Base-by-base conservation (phyloP, 2,888 invertebrate genomes). In the Mesorhabditis spiculigera region DNA sequence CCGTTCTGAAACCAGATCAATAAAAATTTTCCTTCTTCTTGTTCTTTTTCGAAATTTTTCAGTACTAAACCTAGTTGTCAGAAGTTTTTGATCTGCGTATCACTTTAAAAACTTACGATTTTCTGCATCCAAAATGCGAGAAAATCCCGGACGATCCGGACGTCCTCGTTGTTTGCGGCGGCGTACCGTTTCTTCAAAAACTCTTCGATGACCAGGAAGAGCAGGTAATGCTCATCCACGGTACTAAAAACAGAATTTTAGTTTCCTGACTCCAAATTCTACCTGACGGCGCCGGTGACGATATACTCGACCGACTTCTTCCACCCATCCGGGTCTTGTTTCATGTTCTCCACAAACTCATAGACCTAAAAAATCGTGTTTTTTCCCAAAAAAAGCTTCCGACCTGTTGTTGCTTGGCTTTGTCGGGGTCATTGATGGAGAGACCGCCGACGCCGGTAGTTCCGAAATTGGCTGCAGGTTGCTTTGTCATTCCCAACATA, bases 191-290 rank as follows among this genome's bases (percentile, higher is more conserved):
- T 70, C 68, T 83, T 85, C 13, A 88, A 74, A 72, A 81, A 87
- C 71, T 86, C 78, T 72, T 88, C 88, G 44, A 88, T 78, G 13
- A 88, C 87, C 85, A 87, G 87, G n/a, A 88, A 81, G 70, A 87
- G 86, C 72, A 88, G 86, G 77, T 87, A 88, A 71, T 86, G 83
- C 45, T 87, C 85, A 76, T 87, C 71, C 1, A 66, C 65, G 43
- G 70, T 73, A n/a, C 77, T 77, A 67, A 61, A 76, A 72, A 13
- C 45, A 8, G 28, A 43, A 65, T 3, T 13, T 43, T 63, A 63
- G 16, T 10, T 63, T 63, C 64, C 42, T 66, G 1, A 10, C 13
- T 44, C 45, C 13, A 42, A 66, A 13, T 41, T 13, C 68, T 44
- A 73, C 73, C 71, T 71, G 3, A 74, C 42, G 13, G 70, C 71